Evolutionary conservation across 2,113 vertebrate species (phyloP).

Genomic region (Plecotus auritus): DNA sequence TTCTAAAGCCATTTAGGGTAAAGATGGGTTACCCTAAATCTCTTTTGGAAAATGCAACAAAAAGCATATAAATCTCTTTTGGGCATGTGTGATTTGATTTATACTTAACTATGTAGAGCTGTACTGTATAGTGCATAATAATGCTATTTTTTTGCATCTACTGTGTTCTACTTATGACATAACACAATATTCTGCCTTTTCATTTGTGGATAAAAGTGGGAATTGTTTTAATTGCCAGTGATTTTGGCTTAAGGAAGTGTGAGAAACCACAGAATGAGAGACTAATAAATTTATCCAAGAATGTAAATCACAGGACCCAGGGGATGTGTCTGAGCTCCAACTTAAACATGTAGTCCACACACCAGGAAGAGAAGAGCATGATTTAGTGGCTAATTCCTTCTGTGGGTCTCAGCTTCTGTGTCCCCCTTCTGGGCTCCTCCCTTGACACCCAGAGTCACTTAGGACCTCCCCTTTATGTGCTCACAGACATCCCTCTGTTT

Average conservation of each 20-base stretch:
- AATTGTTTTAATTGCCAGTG: neutral
- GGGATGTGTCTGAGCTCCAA: neutral
- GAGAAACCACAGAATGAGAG: neutral
- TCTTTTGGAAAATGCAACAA: constrained; percentile 6
- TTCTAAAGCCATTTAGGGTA: constrained; percentile 40
- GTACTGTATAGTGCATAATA: neutral
- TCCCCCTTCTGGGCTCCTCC: neutral
- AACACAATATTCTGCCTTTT: neutral
- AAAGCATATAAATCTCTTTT: constrained; percentile 7
- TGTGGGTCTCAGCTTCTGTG: neutral
- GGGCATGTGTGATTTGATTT: constrained; percentile 36
- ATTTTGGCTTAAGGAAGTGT: neutral
- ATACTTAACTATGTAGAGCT: neutral
- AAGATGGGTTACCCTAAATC: neutral
- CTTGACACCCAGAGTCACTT: neutral
- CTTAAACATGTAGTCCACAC: neutral
- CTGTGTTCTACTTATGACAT: neutral
- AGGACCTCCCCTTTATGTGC: neutral
- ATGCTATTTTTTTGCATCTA: neutral
- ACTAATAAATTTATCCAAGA: neutral
- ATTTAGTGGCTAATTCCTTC: neutral
- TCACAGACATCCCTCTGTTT: too few relatives aligned
- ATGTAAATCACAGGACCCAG: neutral
- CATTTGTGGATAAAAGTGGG: neutral
- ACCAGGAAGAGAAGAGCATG: neutral